These are phyloP conservation scores for Eupeodes luniger DNA, from an alignment of 2,888 invertebrate species.

Conservation along the genomic window DNA sequence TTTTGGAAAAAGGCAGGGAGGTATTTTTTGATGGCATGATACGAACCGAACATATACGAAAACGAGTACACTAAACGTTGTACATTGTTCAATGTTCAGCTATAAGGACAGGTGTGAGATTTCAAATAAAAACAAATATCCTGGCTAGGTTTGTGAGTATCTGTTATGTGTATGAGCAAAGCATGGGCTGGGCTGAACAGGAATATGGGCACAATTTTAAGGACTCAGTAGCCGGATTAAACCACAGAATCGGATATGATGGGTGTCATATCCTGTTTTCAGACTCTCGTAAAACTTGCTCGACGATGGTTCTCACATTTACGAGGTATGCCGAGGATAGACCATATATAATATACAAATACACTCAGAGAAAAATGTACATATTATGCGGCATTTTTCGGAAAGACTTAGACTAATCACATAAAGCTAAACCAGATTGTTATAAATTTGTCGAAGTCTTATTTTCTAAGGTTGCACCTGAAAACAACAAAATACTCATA, in stretches of 20 bases:
- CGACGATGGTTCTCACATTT: neutral
- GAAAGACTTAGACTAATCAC: too few relatives aligned
- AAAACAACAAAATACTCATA: too few relatives aligned
- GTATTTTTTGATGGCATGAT: constrained; percentile 21
- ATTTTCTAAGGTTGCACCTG: too few relatives aligned
- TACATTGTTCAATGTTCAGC: neutral
- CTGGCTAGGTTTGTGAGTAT: constrained; percentile 18
- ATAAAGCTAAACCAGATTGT: neutral
- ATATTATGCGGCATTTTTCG: too few relatives aligned
- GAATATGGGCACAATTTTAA: constrained; percentile 54
- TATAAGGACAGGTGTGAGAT: constrained; percentile 67
- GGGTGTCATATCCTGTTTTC: constrained; percentile 72
- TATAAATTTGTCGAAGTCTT: too few relatives aligned
- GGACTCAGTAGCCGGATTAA: constrained; percentile 55
- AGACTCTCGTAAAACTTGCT: constrained; percentile 36
- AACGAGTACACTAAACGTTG: neutral
- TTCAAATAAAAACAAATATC: constrained; percentile 69
- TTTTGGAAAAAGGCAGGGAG: neutral
- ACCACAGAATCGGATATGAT: constrained; percentile 72
- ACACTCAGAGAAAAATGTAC: neutral
- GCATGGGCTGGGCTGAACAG: too few relatives aligned
- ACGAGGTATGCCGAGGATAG: neutral
- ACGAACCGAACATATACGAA: neutral
- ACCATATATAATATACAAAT: neutral
- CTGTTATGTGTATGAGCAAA: neutral